Evolutionary conservation across 2,113 vertebrate genomes (phyloP), one percentile per base, ranked within the genome.

Genomic region (Haplochromis vanheusdeni): DNA sequence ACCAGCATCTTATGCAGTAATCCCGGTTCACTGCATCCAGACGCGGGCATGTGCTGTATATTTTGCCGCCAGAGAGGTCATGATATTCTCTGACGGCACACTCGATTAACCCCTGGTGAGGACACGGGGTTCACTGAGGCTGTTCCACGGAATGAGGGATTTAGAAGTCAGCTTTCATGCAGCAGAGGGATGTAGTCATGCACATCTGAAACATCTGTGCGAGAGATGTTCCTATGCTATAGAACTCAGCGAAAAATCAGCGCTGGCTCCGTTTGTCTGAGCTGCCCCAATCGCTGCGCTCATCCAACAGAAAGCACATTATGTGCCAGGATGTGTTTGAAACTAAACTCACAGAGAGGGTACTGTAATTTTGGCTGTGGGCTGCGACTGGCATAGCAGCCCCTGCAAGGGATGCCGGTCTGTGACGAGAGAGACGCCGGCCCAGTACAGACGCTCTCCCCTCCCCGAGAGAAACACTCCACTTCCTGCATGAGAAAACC

Each of bases 1-100:
- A 96, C 82, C 92, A 82, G 93, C 94, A 95, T 96, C 94, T 96
- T 96, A 96, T 95, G 94, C 95, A 92, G 92, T 96, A 96, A 97
- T 96, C 96, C 95, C 28, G 87, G 85, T 93, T 96, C 92, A 82
- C 93, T 94, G 93, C 94, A 95, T 95, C 92, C 93, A 94, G 92
- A 93, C 88, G 58, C 81, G 52, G 89, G 92, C 93, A 91, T 94
- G 93, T 94, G 93, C 92, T 96, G 93, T 95, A 96, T 91, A 93
- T 95, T 96, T 91, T 81, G 91, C 92, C 86, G 81, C 87, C 89
- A 91, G 94, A 90, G 92, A 93, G 94, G 94, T 95, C 94, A 95
- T 95, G 92, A 95, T 93, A 94, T 92, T 85, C 93, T 93, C 92
- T 90, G 89, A 95, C 80, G 80, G 92, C 86, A 58, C 90, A 93